phyloP scores from a whole-genome alignment of 2,113 vertebrate genomes.

The Microcebus tavaratra region DNA sequence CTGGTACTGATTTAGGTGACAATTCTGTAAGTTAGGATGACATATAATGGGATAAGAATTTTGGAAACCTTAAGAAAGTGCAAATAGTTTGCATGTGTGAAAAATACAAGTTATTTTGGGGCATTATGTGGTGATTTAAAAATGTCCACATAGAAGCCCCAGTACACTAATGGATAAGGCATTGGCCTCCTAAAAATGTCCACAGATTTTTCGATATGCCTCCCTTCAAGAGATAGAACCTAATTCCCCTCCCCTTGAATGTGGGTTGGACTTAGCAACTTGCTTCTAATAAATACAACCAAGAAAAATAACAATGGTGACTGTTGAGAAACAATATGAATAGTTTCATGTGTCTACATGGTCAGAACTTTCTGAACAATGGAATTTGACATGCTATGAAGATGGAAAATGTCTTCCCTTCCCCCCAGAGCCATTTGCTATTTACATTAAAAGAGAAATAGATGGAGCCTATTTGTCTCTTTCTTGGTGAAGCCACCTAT shows the following conservation, averaged over 20 bases:
- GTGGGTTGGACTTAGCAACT: background rate
- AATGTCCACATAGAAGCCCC: constrained; percentile 69
- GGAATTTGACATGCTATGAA: background rate
- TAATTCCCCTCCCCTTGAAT: background rate
- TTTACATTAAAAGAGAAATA: background rate
- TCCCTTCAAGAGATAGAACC: background rate
- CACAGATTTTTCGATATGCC: background rate
- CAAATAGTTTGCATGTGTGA: background rate
- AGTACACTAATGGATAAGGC: constrained; percentile 83
- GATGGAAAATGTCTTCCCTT: background rate
- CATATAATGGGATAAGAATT: background rate
- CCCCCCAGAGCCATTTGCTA: background rate
- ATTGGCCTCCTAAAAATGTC: constrained; percentile 79
- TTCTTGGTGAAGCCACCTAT: background rate
- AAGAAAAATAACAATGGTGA: background rate
- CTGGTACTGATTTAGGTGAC: background rate
- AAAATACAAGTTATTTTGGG: background rate
- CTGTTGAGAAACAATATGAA: background rate
- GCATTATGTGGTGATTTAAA: background rate
- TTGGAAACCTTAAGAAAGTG: background rate
- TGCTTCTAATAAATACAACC: background rate
- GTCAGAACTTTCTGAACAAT: background rate
- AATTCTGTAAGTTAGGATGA: background rate
- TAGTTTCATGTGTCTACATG: background rate
- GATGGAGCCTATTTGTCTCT: background rate